Base-by-base conservation (phyloP, 2,797 vertebrate species). In the Stomatorhinus walkeri region DNA sequence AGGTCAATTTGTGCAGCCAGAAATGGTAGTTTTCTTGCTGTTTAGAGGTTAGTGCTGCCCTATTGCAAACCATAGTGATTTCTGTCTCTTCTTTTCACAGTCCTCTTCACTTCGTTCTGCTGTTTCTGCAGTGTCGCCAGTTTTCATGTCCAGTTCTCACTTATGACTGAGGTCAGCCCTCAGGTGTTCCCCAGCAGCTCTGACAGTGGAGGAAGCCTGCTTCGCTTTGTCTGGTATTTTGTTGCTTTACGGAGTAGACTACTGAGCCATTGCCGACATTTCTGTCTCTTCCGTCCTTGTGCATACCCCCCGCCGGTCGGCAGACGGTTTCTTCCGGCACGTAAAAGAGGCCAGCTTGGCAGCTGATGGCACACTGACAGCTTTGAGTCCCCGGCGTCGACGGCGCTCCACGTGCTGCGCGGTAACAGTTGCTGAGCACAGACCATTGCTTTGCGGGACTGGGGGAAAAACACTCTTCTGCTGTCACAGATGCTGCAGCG, bases 261-360 rank as follows among this genome's bases (percentile, higher is more conserved):
- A 56, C 51, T 43, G 52, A 36, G 85, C 85, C 28, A 28, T 86
- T 16, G 6, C 28, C 10, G 52, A 87, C 24, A 14, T 40, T 87
- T 87, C 52, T 9, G 14, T 51, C 51, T 87, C 36, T 9, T 85
- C 22, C 10, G 1, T 85, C 48, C 22, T 85, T 28, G 48, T 7
- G 4, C 46, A 16, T 5, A 85, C 48, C 48, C 81, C 85, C 85
- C 51, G 52, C 85, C 32, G 52, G 85, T 40, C 36, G 32, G 52
- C 85, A 87, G 52, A 59, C 85, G 24, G 49, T 59, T 87, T 87
- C 85, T 56, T 87, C 85, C 85, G 16, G 85, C 52, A 59, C 22
- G 51, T 28, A 56, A 87, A 87, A 59, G 4, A 28, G 51, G 52
- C 85, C 85, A 87, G 51, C 88, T 61, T 84, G 36, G 76, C 36